Base-by-base conservation (phyloP, 2,113 vertebrate species). In the Pterophyllum scalare region DNA sequence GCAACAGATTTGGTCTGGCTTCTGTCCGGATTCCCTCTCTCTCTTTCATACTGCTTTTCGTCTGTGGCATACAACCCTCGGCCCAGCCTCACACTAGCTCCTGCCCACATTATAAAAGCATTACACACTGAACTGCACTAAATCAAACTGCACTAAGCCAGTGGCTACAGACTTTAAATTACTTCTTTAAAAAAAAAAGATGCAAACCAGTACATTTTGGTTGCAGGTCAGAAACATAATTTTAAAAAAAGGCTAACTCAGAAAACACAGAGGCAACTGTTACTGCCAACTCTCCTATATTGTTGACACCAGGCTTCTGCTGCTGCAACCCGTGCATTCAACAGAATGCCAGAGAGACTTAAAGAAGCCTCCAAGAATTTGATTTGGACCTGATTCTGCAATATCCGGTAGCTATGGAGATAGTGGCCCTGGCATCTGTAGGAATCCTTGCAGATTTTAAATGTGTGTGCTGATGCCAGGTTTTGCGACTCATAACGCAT, bases 341-440 rank as follows among this genome's bases (percentile, higher is more conserved):
- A 60, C 20, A 79, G 43, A 84, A 83, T 80, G 75, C 56, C 75
- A 59, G 49, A 61, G 49, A 59, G 38, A 22, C 76, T 60, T 60
- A 52, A 75, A 80, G 43, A 33, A 89, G 49, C 61, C 80, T 84
- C 28, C 38, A 76, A 82, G 74, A 86, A 88, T 88, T 77, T 76
- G 83, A 89, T 92, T 88, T 91, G 61, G 62, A 85, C 70, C 80
- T 82, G 81, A 91, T 89, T 80, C 77, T 75, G 86, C 88, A 90
- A 90, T 91, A 92, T 94, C 89, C 56, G 33, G 89, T 79, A 88
- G 79, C 88, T 86, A 84, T 91, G 87, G 85, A 88, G 89, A 92
- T 82, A 83, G 80, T 28, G 65, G 83, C 85, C 52, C 62, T 65
- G 86, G 81, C 77, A 28, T 89, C 86, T 62, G 77, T 62, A 72